Evolutionary conservation across 2,888 invertebrate genomes (phyloP).

Genomic region (Agrochola lota): DNA sequence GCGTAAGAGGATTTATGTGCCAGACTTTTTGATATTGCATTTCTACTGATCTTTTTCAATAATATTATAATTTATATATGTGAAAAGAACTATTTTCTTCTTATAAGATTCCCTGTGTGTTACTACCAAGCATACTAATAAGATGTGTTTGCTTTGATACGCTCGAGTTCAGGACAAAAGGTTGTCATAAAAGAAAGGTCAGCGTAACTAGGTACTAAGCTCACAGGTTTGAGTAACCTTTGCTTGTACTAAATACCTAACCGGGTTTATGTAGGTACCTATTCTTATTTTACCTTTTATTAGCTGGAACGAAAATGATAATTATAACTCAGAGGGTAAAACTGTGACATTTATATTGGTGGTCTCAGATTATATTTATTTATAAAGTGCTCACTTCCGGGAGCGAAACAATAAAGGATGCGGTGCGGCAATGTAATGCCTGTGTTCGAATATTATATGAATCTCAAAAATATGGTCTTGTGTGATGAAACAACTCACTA

Average conservation of each 20-base stretch:
- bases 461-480: too few species aligned
- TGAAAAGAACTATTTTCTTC: too few species aligned
- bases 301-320: neutral
- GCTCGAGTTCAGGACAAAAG: conserved; percentile 11
- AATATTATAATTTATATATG: too few species aligned
- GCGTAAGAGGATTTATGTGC: too few species aligned
- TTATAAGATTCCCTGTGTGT: neutral
- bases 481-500: too few species aligned
- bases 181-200: neutral
- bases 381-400: neutral
- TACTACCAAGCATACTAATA: neutral
- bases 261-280: neutral
- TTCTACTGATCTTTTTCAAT: too few species aligned
- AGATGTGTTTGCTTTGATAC: conserved; percentile 1
- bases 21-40: too few species aligned
- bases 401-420: too few species aligned
- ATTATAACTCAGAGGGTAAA: neutral
- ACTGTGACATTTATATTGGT: neutral
- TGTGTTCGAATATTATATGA: too few species aligned
- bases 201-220: neutral
- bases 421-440: too few species aligned
- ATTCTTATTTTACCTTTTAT: neutral
- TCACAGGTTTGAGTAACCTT: neutral
- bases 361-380: neutral
- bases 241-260: neutral